These are phyloP conservation scores for Zaprionus inermis DNA, from an alignment of 1,140 invertebrate genomes.

Conservation along the genomic window DNA sequence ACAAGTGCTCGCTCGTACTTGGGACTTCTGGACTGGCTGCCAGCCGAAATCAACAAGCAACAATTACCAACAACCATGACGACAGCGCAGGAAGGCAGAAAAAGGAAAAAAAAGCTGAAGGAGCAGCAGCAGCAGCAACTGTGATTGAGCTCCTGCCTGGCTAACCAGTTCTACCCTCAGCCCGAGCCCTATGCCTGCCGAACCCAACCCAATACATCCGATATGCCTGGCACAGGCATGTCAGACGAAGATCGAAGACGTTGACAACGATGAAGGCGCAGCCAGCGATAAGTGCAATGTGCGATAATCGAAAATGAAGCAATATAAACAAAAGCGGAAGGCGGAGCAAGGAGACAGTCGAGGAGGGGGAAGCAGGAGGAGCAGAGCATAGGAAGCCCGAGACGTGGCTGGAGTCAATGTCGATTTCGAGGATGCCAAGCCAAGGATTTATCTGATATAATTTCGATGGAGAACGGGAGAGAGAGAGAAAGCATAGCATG, in stretches of 20 bases:
- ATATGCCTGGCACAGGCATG: constrained; percentile 24
- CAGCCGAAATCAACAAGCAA: constrained; percentile 75
- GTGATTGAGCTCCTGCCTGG: constrained; percentile 56
- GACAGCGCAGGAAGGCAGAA: not conserved
- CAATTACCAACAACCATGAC: constrained; percentile 69
- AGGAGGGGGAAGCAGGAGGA: not conserved
- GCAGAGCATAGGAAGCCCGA: not conserved
- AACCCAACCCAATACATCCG: not conserved
- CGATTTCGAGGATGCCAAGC: constrained; percentile 6
- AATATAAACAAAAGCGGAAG: constrained; percentile 67
- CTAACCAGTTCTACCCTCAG: constrained; percentile 7
- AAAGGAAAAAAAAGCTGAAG: not conserved
- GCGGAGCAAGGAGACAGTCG: constrained; percentile 14
- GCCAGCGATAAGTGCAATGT: constrained; percentile 71
- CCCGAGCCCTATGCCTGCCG: not conserved
- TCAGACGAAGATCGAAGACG: constrained; percentile 68
- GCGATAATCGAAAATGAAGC: constrained; percentile 77
- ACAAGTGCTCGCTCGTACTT: constrained; percentile 41
- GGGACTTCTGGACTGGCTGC: constrained; percentile 32
- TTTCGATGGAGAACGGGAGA: not conserved
- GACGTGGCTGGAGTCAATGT: constrained; percentile 9
- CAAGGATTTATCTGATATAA: constrained; percentile 48
- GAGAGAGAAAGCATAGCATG: constrained; percentile 17
- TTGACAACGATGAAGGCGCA: constrained; percentile 60
- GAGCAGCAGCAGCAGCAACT: constrained; percentile 30